A percentile compares a stretch with the other conserved stretches of the same genome.
Conservation (phyloP, 2,797 vertebrate genomes). For the Fundulus diaphanus region DNA sequence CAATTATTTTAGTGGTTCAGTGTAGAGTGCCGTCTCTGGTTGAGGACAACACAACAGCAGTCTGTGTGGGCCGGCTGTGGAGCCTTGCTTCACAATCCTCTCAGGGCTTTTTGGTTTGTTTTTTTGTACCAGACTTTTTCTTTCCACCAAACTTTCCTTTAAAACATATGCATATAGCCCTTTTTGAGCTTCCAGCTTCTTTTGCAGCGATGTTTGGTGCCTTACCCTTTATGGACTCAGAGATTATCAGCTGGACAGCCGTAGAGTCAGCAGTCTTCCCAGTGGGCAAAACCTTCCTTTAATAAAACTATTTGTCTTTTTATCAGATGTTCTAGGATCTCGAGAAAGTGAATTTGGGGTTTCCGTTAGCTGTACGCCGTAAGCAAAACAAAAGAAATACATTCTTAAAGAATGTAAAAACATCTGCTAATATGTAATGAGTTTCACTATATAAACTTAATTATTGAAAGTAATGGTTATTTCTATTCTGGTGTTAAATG, state of each 20-base stretch:
- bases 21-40: too few relatives aligned
- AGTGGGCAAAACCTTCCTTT: not conserved
- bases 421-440: not conserved
- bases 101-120: too few relatives aligned
- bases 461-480: not conserved
- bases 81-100: too few relatives aligned
- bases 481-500: not conserved
- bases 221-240: too few relatives aligned
- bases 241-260: not conserved
- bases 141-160: too few relatives aligned
- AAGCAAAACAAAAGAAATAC: not conserved
- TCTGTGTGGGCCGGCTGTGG: too few relatives aligned
- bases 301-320: not conserved
- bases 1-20: too few relatives aligned
- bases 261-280: not conserved
- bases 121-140: too few relatives aligned
- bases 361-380: not conserved
- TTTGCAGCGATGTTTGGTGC: too few relatives aligned
- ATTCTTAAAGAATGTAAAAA: not conserved
- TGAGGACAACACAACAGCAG: too few relatives aligned
- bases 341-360: not conserved
- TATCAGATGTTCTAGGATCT: not conserved
- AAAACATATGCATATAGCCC: too few relatives aligned
- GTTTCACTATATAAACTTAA: not conserved
- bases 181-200: too few relatives aligned